Percentiles rank a stretch among this genome's conserved stretches.
phyloP scores from a whole-genome alignment of 2,113 vertebrate genomes.

The Neodon shergylaensis region DNA sequence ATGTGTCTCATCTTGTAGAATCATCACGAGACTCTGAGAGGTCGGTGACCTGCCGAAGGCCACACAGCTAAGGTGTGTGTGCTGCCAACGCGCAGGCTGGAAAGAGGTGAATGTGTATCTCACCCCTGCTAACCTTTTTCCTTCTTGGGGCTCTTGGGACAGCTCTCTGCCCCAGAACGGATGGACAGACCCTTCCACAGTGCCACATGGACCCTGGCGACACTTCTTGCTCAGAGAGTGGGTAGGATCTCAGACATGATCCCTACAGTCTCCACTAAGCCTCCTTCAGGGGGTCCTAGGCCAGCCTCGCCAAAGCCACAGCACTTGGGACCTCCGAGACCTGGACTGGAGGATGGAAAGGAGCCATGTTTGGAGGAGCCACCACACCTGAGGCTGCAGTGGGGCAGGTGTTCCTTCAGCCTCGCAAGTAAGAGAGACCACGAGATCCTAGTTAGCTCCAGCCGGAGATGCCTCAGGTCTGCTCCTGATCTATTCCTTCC shows the following conservation, averaged over 20 bases:
- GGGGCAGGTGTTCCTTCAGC: no score
- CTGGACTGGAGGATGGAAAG: not conserved
- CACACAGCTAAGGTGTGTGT: not conserved
- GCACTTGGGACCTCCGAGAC: not conserved
- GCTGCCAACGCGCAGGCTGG: not conserved
- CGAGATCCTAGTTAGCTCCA: not conserved
- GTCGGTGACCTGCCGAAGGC: not conserved
- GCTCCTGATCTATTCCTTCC: not conserved
- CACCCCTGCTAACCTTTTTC: not conserved
- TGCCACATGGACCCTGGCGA: not conserved
- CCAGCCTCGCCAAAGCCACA: not conserved
- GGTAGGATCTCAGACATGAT: not conserved
- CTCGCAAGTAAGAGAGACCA: not conserved
- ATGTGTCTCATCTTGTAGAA: not conserved
- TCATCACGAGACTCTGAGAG: not conserved
- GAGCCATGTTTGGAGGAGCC: no score
- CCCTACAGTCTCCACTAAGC: not conserved
- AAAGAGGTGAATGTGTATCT: not conserved
- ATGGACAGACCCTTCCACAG: not conserved
- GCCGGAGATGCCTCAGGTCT: not conserved
- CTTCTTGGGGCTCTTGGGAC: not conserved
- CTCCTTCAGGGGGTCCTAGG: not conserved
- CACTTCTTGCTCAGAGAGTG: not conserved
- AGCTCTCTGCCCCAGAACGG: not conserved
- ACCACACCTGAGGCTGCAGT: no score